Percentiles rank a stretch among this genome's conserved stretches.
Evolutionary conservation across 1,140 invertebrate species (phyloP).

Genomic region (Bombus cullumanus): DNA sequence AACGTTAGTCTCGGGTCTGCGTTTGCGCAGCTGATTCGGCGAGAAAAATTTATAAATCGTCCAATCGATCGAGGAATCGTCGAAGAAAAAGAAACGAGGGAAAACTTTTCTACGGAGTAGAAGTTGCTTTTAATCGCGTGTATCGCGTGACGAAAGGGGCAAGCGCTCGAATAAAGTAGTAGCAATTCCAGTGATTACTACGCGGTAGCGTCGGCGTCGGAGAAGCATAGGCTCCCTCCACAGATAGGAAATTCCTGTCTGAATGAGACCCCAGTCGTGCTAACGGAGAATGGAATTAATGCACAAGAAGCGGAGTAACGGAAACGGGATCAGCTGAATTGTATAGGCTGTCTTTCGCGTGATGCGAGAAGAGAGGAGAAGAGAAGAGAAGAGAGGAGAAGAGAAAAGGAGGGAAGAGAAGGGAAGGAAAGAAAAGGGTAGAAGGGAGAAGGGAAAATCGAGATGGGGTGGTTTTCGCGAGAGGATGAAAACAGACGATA

Average conservation of each 20-base stretch:
- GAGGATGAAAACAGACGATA: slow-evolving; percentile 10
- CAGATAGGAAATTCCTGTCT: not conserved
- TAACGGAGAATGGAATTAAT: not conserved
- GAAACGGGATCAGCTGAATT: not conserved
- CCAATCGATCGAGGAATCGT: not conserved
- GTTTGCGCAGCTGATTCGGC: not conserved
- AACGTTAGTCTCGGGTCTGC: no score
- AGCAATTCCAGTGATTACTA: not conserved
- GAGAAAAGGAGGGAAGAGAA: not conserved
- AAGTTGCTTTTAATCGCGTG: not conserved
- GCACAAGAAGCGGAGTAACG: not conserved
- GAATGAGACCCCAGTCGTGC: not conserved
- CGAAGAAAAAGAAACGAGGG: not conserved
- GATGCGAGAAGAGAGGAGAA: not conserved
- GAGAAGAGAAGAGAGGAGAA: not conserved
- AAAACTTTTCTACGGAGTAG: not conserved
- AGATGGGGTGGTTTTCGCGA: not conserved
- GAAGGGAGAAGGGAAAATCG: not conserved
- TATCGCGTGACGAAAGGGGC: not conserved
- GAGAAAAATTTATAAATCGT: not conserved
- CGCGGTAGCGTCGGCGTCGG: not conserved
- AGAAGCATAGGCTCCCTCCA: not conserved
- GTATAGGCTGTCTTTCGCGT: not conserved
- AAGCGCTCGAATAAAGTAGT: not conserved
- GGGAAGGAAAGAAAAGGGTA: no score